phyloP scores from a whole-genome alignment of 2,113 vertebrate genomes.

The Pteruthius melanotis region DNA sequence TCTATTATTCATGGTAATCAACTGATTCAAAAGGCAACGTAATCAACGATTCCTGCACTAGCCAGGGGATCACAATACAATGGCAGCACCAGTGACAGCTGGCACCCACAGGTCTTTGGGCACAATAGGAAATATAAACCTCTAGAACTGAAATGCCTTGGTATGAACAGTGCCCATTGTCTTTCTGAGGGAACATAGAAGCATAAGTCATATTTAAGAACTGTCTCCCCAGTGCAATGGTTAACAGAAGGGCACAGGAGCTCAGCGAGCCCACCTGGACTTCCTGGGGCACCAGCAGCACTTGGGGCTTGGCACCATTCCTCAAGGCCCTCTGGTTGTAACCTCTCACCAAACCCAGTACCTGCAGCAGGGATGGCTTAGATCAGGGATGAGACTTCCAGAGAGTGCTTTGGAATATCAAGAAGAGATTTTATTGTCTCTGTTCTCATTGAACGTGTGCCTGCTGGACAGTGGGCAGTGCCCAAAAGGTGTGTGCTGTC shows the following conservation, averaged over 20 bases:
- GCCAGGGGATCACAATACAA: conserved; percentile 77
- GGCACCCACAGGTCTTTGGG: conserved; percentile 76
- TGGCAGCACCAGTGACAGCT: conserved; percentile 83
- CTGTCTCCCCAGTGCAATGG: not conserved
- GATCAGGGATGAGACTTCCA: not conserved
- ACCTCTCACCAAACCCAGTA: not conserved
- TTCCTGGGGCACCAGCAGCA: accelerated
- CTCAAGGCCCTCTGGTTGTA: not conserved
- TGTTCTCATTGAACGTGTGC: not conserved
- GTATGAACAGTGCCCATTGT: conserved; percentile 77
- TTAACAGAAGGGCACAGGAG: not conserved
- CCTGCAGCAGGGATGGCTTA: not conserved
- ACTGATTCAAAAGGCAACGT: conserved; percentile 90
- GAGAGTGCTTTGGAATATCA: not conserved
- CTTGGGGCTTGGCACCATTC: accelerated
- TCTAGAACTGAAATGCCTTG: conserved; percentile 73
- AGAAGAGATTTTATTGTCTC: not conserved
- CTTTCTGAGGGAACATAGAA: conserved; percentile 62
- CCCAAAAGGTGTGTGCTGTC: not conserved
- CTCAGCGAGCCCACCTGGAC: not conserved
- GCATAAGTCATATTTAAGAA: not conserved
- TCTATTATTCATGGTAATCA: conserved; percentile 88
- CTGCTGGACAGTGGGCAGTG: not conserved
- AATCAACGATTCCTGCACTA: conserved; percentile 91
- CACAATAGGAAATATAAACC: conserved; percentile 80